Evolutionary conservation across 2,888 invertebrate genomes (phyloP).

Genomic region (Nycteola revayana): DNA sequence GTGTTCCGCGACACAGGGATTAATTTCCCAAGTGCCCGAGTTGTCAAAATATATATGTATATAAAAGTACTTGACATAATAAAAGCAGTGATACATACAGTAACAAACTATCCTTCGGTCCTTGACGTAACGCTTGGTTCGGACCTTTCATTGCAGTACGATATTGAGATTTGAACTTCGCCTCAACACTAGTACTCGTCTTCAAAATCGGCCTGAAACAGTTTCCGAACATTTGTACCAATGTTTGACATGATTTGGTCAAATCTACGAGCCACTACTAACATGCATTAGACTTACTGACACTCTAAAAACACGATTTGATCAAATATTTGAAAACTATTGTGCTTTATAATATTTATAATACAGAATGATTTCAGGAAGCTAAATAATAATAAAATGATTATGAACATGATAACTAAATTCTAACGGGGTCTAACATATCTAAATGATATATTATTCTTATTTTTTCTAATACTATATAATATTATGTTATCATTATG

Average conservation of each 20-base stretch:
- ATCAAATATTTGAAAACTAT: constrained; percentile 11
- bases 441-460: too few relatives aligned
- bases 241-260: constrained; percentile 3
- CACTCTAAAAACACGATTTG: neutral
- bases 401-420: constrained; percentile 23
- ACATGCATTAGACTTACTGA: constrained; percentile 20
- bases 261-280: constrained; percentile 3
- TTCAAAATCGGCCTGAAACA: constrained; percentile 68
- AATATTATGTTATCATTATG: too few relatives aligned
- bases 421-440: constrained; percentile 20
- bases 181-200: constrained; percentile 65
- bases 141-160: constrained; percentile 84
- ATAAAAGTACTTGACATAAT: too few relatives aligned
- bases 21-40: too few relatives aligned
- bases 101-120: constrained; percentile 89
- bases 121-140: constrained; percentile 87
- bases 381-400: constrained; percentile 39
- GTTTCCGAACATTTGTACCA: constrained; percentile 8
- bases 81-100: constrained; percentile 90
- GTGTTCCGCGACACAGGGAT: too few relatives aligned
- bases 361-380: constrained; percentile 25
- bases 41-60: too few relatives aligned
- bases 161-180: constrained; percentile 83
- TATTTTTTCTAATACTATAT: too few relatives aligned
- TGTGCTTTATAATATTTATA: constrained; percentile 21